Evolutionary conservation across 2,888 invertebrate genomes (phyloP), one percentile per base, ranked within the genome.

Genomic region (Eudasyphora cyanicolor): DNA sequence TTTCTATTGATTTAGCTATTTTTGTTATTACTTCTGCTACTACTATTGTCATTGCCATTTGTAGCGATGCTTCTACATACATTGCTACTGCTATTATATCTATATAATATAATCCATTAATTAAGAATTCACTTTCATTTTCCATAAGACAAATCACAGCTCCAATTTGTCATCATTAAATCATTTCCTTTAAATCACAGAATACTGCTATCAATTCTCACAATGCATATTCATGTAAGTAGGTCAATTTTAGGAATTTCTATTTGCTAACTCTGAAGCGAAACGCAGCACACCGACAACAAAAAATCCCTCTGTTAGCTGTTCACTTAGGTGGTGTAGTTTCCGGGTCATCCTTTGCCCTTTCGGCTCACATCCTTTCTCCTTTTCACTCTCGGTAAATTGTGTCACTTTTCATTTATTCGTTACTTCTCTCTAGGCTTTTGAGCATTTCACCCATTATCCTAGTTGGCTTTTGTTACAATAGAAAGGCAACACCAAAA

Each of bases 391-490:
- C 67, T 29, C 62, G 67, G 14, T 60, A 82, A 79, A 74, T 74
- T 79, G 76, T 79, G 82, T 79, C 79, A 83, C 80, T 67, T 74
- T 67, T 27, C 54, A 69, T 60, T 76, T 38, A 14, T 51, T 49
- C 54, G 19, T 76, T 76, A 67, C 64, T 38, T 19, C 35, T 67
- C 67, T 67, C 21, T 67, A 67, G 67, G 51, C 49, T n/a, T 27
- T 73, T 73, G 17, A 42, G 73, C 19, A 42, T 75, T 81, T 81
- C 60, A 81, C 67, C 84, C 54, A 69, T 73, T 79, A 76, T 81
- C 67, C 78, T 78, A 79, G 60, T 62, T 81, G 84, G 78, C 78
- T 62, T 80, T 77, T 79, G 78, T 79, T 71, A 76, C 60, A 75
- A 60, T 38, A 35, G 19, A n/a, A 27, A 3, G 29, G 32, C 14